Conservation (phyloP, 2,888 invertebrate genomes). For the Macrophya annulata region DNA sequence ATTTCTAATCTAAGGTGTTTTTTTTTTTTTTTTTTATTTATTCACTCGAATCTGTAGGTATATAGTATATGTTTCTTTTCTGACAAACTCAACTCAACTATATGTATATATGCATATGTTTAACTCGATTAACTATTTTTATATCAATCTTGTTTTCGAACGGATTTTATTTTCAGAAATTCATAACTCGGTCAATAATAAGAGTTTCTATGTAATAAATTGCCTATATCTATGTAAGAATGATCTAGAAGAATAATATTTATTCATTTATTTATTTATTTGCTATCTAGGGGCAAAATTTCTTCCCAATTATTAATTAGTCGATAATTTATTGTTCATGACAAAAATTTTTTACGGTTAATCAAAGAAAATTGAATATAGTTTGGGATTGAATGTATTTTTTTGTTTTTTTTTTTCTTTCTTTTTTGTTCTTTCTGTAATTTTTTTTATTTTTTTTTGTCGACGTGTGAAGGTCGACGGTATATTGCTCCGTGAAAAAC, state of each 20-base stretch:
- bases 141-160: conserved; percentile 31
- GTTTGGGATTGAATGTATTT: neutral
- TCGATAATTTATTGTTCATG: neutral
- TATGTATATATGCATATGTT: neutral
- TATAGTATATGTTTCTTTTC: neutral
- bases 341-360: neutral
- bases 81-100: neutral
- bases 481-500: conserved; percentile 35
- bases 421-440: too few relatives aligned
- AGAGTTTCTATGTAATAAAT: neutral
- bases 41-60: too few relatives aligned
- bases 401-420: neutral
- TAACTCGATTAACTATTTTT: conserved; percentile 9
- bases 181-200: neutral
- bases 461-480: conserved; percentile 39
- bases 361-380: neutral
- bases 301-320: neutral
- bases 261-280: neutral
- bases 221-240: neutral
- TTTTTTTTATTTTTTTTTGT: neutral
- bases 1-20: neutral
- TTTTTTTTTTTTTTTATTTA: too few relatives aligned
- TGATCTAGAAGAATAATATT: neutral
- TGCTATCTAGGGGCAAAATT: neutral
- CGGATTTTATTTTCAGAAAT: conserved; percentile 1